Evolutionary conservation across 2,113 vertebrate genomes (phyloP).

Genomic region (Eidolon helvum): DNA sequence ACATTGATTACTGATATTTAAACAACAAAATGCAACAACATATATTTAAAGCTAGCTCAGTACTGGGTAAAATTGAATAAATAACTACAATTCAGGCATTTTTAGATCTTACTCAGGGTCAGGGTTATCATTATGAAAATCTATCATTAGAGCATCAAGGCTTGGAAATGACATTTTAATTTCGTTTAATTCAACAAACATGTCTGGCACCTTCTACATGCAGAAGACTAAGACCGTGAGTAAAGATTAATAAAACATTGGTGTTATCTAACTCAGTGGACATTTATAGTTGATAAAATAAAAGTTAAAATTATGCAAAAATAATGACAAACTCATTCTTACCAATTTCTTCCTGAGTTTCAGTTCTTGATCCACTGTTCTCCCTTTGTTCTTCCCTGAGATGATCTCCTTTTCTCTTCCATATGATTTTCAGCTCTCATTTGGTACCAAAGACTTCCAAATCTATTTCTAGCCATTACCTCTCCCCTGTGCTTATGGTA

Average conservation of each 20-base stretch:
- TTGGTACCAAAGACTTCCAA: background rate
- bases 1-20: slow-evolving; percentile 61
- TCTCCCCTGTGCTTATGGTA: background rate
- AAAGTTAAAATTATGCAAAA: background rate
- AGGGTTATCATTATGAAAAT: slow-evolving; percentile 65
- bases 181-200: slow-evolving; percentile 59
- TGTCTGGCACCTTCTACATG: slow-evolving; percentile 1
- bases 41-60: slow-evolving; percentile 66
- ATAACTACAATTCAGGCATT: slow-evolving; percentile 59
- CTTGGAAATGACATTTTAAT: slow-evolving; percentile 54
- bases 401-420: background rate
- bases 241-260: background rate
- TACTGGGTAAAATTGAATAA: slow-evolving; percentile 59
- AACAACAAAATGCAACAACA: slow-evolving; percentile 45
- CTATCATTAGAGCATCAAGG: slow-evolving; percentile 62
- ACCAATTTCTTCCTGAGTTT: background rate
- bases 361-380: background rate
- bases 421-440: background rate
- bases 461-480: background rate
- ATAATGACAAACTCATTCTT: background rate
- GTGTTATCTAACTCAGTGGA: background rate
- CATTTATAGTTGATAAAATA: background rate
- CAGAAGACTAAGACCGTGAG: background rate
- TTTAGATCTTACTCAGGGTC: slow-evolving; percentile 20
- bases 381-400: background rate